Evolutionary conservation across 1,140 invertebrate genomes (phyloP), one percentile per base, ranked within the genome.

Genomic region (Chironomus tepperi): DNA sequence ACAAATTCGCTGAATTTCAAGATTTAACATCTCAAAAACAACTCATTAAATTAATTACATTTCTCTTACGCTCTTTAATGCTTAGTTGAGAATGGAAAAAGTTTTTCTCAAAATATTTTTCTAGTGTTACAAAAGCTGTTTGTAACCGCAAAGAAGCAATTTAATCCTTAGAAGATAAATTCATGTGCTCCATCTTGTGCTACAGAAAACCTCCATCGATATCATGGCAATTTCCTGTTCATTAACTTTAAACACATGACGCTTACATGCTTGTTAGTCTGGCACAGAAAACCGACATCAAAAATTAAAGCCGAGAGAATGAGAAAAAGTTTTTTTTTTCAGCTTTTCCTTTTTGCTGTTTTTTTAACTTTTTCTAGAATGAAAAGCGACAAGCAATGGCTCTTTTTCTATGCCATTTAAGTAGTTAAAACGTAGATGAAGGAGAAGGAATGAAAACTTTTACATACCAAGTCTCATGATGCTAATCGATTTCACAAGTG

Each of bases 401-500:
- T 34, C 24, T 34, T 34, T 34, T 34, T 34, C 24, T 5, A 34
- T 34, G 24, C 24, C 43, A 47, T 15, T 47, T 9, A 47, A 47
- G 15, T 15, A 2, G 43, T 47, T 47, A 47, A 47, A 47, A 34
- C 24, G 43, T 47, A 10, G 43, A 47, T 10, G 43, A 10, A 47
- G 15, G 15, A 47, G 43, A 10, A 10, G 43, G 43, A 47, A 47
- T n/a, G 42, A 47, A 47, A 10, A 10, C 8, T 47, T 47, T 47
- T 47, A 10, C 43, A 10, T 47, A 15, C 43, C 43, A 67, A 19
- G 9, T 67, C 64, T 67, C 64, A 18, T 67, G 15, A 67, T 67
- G 64, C 64, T 67, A 67, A 67, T 67, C 64, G 64, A 67, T 67
- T 67, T 16, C 8, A 67, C n/a, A 67, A 67, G 16, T 67, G 64